Conservation (phyloP, 2,113 vertebrate species). For the Emydocephalus ijimae region DNA sequence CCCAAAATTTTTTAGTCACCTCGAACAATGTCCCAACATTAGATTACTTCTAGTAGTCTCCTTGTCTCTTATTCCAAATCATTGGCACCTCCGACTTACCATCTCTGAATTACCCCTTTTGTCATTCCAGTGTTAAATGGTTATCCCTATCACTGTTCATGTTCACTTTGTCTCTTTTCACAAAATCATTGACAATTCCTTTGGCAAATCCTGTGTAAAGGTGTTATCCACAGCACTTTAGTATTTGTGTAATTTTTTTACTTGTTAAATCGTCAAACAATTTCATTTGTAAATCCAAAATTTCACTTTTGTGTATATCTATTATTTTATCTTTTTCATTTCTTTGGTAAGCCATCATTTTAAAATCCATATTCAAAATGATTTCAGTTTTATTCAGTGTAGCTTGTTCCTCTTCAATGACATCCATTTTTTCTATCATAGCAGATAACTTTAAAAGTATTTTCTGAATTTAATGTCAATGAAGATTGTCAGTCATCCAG, state of each 20-base stretch:
- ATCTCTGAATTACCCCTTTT: background rate
- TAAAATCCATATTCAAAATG: background rate
- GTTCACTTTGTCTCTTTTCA: background rate
- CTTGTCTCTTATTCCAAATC: background rate
- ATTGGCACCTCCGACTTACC: background rate
- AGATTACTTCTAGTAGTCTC: background rate
- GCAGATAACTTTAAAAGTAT: background rate
- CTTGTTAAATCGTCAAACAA: background rate
- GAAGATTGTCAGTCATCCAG: background rate
- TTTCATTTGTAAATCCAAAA: background rate
- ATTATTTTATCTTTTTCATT: background rate
- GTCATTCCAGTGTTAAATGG: background rate
- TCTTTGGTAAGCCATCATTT: background rate
- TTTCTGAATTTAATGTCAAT: background rate
- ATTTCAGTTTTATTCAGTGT: background rate
- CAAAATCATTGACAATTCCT: background rate
- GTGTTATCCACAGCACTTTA: background rate
- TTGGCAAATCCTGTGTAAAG: background rate
- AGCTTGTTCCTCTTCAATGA: background rate
- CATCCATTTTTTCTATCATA: background rate
- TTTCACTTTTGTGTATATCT: background rate
- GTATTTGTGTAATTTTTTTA: background rate
- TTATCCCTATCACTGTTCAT: background rate
- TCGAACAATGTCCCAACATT: background rate
- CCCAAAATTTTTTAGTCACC: background rate